Conservation (phyloP, 2,113 vertebrate genomes). For the Aptenodytes patagonicus region DNA sequence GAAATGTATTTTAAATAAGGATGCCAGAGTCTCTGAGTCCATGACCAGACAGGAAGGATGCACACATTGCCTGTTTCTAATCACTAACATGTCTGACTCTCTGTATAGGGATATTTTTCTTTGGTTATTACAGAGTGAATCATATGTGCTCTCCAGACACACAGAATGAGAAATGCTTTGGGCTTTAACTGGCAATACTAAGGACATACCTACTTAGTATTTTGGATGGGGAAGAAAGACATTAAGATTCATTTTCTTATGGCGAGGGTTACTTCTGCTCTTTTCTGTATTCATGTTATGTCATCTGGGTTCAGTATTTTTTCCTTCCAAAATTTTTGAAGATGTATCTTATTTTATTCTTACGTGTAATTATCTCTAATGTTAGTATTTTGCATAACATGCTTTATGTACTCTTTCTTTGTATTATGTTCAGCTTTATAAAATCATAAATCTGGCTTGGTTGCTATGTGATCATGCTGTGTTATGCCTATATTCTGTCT, state of each 20-base stretch:
- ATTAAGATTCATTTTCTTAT: background rate
- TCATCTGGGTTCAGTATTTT: background rate
- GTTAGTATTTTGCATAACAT: background rate
- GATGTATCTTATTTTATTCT: background rate
- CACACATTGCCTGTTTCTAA: background rate
- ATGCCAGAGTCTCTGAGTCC: background rate
- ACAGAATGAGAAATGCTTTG: background rate
- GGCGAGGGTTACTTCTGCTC: background rate
- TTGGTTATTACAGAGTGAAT: background rate
- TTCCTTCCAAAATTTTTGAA: background rate
- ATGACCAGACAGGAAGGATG: conserved; percentile 3
- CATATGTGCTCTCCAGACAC: background rate
- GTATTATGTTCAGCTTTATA: background rate
- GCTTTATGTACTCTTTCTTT: background rate
- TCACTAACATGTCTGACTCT: background rate
- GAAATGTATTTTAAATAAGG: conserved; percentile 4
- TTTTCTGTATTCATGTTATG: background rate
- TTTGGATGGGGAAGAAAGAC: background rate
- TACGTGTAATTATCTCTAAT: background rate
- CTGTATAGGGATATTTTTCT: background rate
- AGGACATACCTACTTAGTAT: background rate
- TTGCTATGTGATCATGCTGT: conserved; percentile 7
- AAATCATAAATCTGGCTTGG: conserved; percentile 5
- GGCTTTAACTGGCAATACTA: background rate
- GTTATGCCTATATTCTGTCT: conserved; percentile 2